These are phyloP conservation scores for Montipora capitata DNA, from an alignment of 92 coral and sea anemone genomes.

Conservation along the genomic window DNA sequence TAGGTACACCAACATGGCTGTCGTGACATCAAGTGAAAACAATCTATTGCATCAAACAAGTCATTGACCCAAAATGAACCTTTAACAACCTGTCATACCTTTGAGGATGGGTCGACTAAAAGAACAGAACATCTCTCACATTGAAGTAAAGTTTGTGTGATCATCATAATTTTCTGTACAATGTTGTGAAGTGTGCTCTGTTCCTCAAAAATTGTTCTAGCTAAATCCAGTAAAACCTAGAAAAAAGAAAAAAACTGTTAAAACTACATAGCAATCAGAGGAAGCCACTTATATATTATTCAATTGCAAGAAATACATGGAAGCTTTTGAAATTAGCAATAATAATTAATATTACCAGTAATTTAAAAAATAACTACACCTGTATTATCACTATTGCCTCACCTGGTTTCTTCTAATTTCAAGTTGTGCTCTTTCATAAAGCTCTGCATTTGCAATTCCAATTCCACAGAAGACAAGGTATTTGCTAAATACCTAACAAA, in stretches of 20 bases:
- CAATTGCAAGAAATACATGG: too few species aligned
- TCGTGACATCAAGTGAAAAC: too few species aligned
- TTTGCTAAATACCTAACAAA: constrained; percentile 87
- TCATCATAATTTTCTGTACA: constrained; percentile 99
- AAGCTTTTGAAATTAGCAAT: too few species aligned
- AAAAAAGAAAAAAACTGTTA: background rate
- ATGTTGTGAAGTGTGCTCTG: constrained; percentile 97
- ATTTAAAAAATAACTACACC: background rate
- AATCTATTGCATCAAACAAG: too few species aligned
- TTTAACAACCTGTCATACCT: constrained; percentile 70
- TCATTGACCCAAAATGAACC: too few species aligned
- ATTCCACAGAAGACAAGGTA: constrained; percentile 98
- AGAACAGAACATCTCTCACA: constrained; percentile 99
- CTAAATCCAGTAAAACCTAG: constrained; percentile 97
- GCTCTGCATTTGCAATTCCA: constrained; percentile 97
- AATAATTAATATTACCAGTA: too few species aligned
- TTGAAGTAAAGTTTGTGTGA: constrained; percentile 96
- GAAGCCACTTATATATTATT: too few species aligned
- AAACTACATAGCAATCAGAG: background rate
- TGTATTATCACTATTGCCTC: background rate
- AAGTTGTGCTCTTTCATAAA: constrained; percentile 94
- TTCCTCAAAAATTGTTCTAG: constrained; percentile 99
- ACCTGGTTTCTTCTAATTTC: constrained; percentile 99
- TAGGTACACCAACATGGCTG: too few species aligned
- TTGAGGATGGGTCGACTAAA: constrained; percentile 95